Conservation (phyloP, 2,888 invertebrate genomes). For the Caenorhabditis macrosperma region DNA sequence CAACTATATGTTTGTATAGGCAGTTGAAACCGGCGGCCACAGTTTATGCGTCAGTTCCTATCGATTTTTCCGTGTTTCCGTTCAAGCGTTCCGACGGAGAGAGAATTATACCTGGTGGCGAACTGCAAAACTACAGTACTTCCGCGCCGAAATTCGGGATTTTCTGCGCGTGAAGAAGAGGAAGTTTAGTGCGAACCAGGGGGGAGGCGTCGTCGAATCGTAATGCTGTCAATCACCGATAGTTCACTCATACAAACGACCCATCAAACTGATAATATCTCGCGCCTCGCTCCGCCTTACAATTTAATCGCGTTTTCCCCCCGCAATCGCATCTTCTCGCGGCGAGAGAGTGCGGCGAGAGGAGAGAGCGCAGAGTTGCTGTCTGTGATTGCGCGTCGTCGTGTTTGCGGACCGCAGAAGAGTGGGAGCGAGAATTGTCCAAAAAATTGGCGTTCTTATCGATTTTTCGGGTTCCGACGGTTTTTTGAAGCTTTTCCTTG, state of each 20-base stretch:
- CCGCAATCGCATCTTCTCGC: background rate
- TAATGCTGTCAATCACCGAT: background rate
- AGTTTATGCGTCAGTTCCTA: too few relatives aligned
- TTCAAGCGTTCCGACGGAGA: too few relatives aligned
- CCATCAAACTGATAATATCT: slow-evolving; percentile 7
- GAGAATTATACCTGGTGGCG: too few relatives aligned
- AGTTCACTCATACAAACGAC: background rate
- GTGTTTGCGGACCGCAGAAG: slow-evolving; percentile 49
- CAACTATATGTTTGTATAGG: slow-evolving; percentile 4
- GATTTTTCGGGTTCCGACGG: slow-evolving; percentile 15
- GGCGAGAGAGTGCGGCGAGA: slow-evolving; percentile 19
- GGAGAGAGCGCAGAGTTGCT: background rate
- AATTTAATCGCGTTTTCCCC: background rate
- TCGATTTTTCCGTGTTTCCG: background rate
- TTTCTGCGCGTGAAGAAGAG: too few relatives aligned
- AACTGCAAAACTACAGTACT: background rate
- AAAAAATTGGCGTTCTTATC: slow-evolving; percentile 22
- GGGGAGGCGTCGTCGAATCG: background rate
- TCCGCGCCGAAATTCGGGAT: too few relatives aligned
- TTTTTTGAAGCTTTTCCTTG: background rate
- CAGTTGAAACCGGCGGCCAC: background rate
- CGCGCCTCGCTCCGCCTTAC: background rate
- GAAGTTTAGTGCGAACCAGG: too few relatives aligned
- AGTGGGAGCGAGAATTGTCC: slow-evolving; percentile 58
- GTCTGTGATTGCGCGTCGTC: slow-evolving; percentile 29